These are phyloP conservation scores for Girardinus metallicus DNA, from an alignment of 2,797 vertebrate genomes.

Conservation along the genomic window DNA sequence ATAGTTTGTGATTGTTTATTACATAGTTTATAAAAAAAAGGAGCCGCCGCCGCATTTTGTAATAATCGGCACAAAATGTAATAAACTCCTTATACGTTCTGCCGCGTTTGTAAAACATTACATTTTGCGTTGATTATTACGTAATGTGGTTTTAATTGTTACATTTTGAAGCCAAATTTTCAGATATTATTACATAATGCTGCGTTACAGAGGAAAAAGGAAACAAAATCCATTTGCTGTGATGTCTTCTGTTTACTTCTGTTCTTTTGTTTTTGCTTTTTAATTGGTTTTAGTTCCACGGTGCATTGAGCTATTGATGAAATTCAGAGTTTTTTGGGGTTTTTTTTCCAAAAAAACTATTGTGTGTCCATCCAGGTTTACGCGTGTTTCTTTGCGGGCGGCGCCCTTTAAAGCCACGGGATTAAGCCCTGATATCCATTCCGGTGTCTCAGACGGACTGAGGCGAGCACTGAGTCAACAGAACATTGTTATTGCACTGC, in stretches of 20 bases:
- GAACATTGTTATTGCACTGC: slow-evolving; percentile 57
- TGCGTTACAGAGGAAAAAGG: not conserved
- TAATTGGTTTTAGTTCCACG: not conserved
- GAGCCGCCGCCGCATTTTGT: too few relatives aligned
- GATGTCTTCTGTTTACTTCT: not conserved
- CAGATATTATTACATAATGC: too few relatives aligned
- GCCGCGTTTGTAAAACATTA: too few relatives aligned
- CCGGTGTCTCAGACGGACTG: slow-evolving; percentile 16
- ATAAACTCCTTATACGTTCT: too few relatives aligned
- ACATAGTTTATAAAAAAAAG: too few relatives aligned
- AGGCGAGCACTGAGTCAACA: slow-evolving; percentile 31
- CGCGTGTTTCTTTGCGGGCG: not conserved
- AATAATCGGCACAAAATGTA: too few relatives aligned
- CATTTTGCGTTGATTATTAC: too few relatives aligned
- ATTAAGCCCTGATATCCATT: not conserved
- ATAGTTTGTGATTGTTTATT: too few relatives aligned
- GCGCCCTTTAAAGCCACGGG: not conserved
- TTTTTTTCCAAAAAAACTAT: not conserved
- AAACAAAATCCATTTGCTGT: not conserved
- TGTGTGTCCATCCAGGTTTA: not conserved
- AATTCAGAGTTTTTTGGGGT: not conserved
- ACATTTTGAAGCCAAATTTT: too few relatives aligned
- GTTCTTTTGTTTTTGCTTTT: not conserved
- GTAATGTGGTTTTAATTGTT: too few relatives aligned
- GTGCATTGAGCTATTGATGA: not conserved